phyloP scores from a whole-genome alignment of 2,888 invertebrate species.

The Loripinus fragilis region DNA sequence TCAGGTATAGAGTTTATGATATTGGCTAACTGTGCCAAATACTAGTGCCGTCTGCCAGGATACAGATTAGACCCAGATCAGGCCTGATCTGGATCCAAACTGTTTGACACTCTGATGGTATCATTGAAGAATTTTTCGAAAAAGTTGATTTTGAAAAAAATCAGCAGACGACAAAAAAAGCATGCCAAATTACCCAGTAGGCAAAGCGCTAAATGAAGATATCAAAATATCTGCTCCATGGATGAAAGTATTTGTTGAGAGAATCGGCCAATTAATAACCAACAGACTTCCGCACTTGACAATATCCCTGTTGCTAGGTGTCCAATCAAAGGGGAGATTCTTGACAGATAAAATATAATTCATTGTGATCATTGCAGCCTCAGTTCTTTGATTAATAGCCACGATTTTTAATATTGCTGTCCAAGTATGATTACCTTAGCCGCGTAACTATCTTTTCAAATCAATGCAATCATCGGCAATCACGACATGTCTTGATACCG shows the following conservation, averaged over 20 bases:
- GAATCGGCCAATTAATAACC: slow-evolving; percentile 9
- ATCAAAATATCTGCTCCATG: not conserved
- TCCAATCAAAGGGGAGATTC: slow-evolving; percentile 14
- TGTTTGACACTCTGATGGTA: too few relatives aligned
- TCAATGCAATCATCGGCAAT: slow-evolving; percentile 13
- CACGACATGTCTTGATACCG: slow-evolving; percentile 14
- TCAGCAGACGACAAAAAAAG: too few relatives aligned
- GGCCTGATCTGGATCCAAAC: too few relatives aligned
- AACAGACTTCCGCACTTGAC: not conserved
- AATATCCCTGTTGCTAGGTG: slow-evolving; percentile 1
- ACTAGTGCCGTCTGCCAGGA: too few relatives aligned
- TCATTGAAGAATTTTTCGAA: too few relatives aligned
- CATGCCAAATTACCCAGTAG: too few relatives aligned
- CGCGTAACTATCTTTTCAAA: slow-evolving; percentile 16
- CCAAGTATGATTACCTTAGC: slow-evolving; percentile 15
- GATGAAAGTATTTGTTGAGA: not conserved
- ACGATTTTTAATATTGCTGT: slow-evolving; percentile 15
- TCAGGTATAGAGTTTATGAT: too few relatives aligned
- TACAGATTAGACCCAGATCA: too few relatives aligned
- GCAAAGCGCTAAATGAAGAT: not conserved
- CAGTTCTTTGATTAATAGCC: slow-evolving; percentile 14
- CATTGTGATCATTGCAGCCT: slow-evolving; percentile 12
- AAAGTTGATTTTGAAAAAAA: too few relatives aligned
- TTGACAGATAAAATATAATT: slow-evolving; percentile 19
- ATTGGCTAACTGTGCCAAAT: too few relatives aligned